phyloP scores from a whole-genome alignment of 1,140 invertebrate species.

The Hyles euphorbiae region DNA sequence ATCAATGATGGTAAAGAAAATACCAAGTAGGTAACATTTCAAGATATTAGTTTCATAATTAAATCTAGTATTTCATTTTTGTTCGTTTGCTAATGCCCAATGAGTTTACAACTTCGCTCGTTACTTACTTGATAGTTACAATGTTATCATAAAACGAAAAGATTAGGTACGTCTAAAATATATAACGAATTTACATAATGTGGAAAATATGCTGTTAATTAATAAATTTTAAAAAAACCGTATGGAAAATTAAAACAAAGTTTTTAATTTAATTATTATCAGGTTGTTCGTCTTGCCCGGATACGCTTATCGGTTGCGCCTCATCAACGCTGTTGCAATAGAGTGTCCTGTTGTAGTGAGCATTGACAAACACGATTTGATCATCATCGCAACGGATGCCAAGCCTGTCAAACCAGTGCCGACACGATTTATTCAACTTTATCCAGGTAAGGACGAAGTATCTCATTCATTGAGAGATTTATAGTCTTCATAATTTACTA shows the following conservation, averaged over 20 bases:
- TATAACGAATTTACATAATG: no score
- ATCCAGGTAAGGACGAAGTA: constrained; percentile 48
- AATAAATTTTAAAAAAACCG: no score
- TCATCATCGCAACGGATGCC: constrained; percentile 86
- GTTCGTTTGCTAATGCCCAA: no score
- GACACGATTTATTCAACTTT: constrained; percentile 46
- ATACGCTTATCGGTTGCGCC: constrained; percentile 83
- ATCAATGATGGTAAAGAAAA: constrained; percentile 45
- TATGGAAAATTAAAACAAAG: no score
- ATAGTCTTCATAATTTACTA: no score
- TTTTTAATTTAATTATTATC: constrained; percentile 10
- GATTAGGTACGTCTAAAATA: no score
- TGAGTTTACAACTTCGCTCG: no score
- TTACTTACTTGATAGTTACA: neutral
- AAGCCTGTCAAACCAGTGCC: constrained; percentile 75
- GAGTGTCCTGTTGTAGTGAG: constrained; percentile 90
- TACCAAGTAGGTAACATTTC: constrained; percentile 43
- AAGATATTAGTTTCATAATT: neutral
- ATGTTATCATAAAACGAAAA: no score
- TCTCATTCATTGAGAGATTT: no score
- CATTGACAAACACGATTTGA: constrained; percentile 86
- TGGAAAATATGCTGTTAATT: no score
- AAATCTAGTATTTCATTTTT: no score
- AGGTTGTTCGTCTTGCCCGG: constrained; percentile 77
- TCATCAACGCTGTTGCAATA: constrained; percentile 90